These are phyloP conservation scores for Rhincodon typus DNA, from an alignment of 2,797 vertebrate species.

Conservation along the genomic window DNA sequence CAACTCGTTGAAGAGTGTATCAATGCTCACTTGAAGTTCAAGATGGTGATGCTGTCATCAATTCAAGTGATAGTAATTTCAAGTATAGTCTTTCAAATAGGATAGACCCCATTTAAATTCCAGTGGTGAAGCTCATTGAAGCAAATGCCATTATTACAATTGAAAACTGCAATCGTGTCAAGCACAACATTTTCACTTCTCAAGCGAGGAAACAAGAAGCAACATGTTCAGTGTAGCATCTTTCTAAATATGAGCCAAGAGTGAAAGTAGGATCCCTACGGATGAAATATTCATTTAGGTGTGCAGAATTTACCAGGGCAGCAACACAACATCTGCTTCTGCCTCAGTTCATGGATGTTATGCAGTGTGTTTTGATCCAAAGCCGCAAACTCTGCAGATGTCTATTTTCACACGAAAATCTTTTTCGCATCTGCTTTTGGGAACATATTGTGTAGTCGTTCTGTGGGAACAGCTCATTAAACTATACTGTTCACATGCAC, in stretches of 20 bases:
- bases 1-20: neutral
- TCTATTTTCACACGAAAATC: slow-evolving; percentile 22
- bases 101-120: neutral
- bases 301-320: neutral
- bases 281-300: neutral
- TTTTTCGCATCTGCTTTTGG: neutral
- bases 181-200: neutral
- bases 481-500: neutral
- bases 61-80: neutral
- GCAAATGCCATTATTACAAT: neutral
- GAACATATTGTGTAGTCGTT: neutral
- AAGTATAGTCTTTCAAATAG: neutral
- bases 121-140: neutral
- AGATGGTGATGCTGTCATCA: neutral
- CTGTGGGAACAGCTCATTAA: neutral
- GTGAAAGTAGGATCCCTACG: neutral
- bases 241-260: neutral
- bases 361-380: neutral
- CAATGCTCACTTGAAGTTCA: neutral
- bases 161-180: neutral
- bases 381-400: neutral
- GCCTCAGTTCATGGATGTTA: neutral
- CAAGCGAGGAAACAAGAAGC: neutral
- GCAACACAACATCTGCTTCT: neutral
- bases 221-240: neutral